Evolutionary conservation across 2,888 invertebrate genomes (phyloP).

Genomic region (Drosophila subquinaria): DNA sequence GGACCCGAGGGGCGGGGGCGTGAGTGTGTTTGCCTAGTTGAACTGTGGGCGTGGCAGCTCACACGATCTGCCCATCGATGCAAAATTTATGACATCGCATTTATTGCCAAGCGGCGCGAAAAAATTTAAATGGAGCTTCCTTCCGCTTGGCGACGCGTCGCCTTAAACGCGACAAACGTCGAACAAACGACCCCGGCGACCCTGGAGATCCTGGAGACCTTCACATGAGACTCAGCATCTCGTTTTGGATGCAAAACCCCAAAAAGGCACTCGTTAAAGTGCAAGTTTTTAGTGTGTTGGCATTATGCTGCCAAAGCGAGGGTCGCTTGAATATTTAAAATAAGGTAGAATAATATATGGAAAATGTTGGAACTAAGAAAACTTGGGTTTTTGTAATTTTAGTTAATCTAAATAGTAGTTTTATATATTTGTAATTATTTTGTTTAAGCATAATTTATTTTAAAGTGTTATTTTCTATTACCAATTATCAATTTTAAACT

Average conservation of each 20-base stretch:
- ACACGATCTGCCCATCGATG: constrained; percentile 59
- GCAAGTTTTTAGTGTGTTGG: constrained; percentile 54
- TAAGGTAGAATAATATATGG: neutral
- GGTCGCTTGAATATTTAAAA: neutral
- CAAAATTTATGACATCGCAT: constrained; percentile 75
- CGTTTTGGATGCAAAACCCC: constrained; percentile 49
- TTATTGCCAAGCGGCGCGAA: constrained; percentile 67
- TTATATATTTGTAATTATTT: too few species aligned
- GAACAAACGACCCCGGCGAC: neutral
- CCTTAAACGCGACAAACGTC: constrained; percentile 37
- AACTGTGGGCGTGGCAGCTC: constrained; percentile 30
- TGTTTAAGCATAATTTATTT: too few species aligned
- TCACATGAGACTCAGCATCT: constrained; percentile 26
- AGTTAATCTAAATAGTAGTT: too few species aligned
- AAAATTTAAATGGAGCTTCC: constrained; percentile 68
- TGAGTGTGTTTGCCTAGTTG: neutral
- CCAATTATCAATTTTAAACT: too few species aligned
- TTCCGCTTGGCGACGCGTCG: constrained; percentile 49
- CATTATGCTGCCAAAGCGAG: constrained; percentile 30
- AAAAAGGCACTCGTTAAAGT: constrained; percentile 55
- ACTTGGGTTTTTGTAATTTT: neutral
- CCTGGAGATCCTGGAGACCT: neutral
- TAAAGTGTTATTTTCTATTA: too few species aligned
- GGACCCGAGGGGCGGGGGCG: neutral
- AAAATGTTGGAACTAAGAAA: neutral